Evolutionary conservation across 2,113 vertebrate genomes (phyloP).

Genomic region (Megaceryle torquata): DNA sequence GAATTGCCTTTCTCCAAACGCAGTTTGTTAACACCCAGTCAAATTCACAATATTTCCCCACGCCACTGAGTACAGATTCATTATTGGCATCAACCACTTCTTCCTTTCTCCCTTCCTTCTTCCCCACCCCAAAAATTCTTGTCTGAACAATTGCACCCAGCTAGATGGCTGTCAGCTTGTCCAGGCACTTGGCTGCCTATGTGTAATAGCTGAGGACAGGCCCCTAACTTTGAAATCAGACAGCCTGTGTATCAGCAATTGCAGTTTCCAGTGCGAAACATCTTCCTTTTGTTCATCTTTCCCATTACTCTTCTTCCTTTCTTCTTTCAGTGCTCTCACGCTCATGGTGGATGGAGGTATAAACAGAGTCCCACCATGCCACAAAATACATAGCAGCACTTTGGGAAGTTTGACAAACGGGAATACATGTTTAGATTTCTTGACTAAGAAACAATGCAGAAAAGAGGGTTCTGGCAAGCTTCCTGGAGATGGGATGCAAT

Average conservation of each 20-base stretch:
- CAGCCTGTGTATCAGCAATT: not conserved
- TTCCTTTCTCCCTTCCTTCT: not conserved
- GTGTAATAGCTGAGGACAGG: not conserved
- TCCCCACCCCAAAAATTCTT: not conserved
- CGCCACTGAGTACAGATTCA: not conserved
- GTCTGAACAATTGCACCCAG: not conserved
- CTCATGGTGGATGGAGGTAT: not conserved
- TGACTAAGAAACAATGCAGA: slow-evolving; percentile 61
- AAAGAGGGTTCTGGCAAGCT: slow-evolving; percentile 53
- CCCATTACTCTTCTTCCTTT: not conserved
- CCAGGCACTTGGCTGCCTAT: not conserved
- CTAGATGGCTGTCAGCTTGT: not conserved
- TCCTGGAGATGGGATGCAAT: slow-evolving; percentile 47
- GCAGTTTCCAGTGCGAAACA: not conserved
- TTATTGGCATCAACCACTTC: not conserved
- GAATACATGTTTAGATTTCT: slow-evolving; percentile 69
- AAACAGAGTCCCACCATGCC: slow-evolving; percentile 28
- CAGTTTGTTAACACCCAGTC: not conserved
- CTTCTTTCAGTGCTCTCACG: not conserved
- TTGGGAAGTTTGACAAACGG: slow-evolving; percentile 68
- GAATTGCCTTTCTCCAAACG: not conserved
- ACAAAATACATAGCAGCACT: slow-evolving; percentile 65
- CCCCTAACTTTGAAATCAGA: not conserved
- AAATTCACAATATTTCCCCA: not conserved
- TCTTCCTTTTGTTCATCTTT: not conserved